A percentile compares a stretch with the other conserved stretches of the same genome.
phyloP scores from a whole-genome alignment of 37 sponge, comb jelly and placozoan species.

The Aplysina aerophoba region DNA sequence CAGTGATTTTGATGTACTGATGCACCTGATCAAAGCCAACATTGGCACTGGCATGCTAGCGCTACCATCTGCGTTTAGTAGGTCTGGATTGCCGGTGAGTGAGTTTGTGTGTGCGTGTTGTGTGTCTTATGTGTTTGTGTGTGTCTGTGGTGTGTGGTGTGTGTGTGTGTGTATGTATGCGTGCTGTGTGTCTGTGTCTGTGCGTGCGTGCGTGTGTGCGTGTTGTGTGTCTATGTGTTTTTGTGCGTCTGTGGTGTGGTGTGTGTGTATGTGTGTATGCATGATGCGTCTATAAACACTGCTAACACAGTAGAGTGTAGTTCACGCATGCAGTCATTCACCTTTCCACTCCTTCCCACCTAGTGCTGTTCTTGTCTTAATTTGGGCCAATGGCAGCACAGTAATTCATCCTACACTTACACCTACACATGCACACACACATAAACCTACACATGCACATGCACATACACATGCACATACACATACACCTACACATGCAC shows the following conservation, averaged over 20 bases:
- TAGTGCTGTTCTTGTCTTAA: too few relatives aligned
- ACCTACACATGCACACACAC: conserved; percentile 14
- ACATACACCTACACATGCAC: conserved; percentile 14
- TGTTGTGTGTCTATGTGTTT: not conserved
- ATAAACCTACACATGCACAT: not conserved
- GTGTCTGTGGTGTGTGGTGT: conserved; percentile 20
- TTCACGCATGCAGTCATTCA: too few relatives aligned
- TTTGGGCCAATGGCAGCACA: too few relatives aligned
- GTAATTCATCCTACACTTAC: not conserved
- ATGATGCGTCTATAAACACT: too few relatives aligned
- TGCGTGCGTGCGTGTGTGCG: not conserved
- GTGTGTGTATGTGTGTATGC: too few relatives aligned
- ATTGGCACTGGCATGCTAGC: conserved; percentile 92
- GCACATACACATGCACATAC: conserved; percentile 12
- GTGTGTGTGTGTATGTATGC: not conserved
- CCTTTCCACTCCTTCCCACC: too few relatives aligned
- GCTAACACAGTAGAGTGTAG: too few relatives aligned
- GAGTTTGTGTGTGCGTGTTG: not conserved
- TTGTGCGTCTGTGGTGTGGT: too few relatives aligned
- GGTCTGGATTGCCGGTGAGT: conserved; percentile 82
- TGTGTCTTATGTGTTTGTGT: not conserved
- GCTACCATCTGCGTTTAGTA: conserved; percentile 71
- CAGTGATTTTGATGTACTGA: conserved; percentile 77
- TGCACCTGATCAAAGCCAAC: conserved; percentile 89
- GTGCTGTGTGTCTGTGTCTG: too few relatives aligned